These are phyloP conservation scores for Sclerurus mexicanus DNA, from an alignment of 2,113 vertebrate species.

Conservation along the genomic window DNA sequence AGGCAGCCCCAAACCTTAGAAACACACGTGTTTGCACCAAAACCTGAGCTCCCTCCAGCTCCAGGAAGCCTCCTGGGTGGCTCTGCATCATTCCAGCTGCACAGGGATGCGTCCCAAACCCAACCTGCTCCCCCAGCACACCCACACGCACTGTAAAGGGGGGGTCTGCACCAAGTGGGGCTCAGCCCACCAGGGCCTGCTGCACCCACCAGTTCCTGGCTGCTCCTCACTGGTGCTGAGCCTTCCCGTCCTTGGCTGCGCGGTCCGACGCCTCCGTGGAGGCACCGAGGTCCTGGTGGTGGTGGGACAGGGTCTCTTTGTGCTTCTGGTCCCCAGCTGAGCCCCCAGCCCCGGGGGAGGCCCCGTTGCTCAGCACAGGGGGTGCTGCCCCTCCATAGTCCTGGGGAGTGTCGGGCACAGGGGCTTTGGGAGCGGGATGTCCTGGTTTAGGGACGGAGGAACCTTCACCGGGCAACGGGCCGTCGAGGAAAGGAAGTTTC, in stretches of 20 bases:
- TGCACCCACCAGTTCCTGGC: neutral
- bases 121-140: neutral
- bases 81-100: neutral
- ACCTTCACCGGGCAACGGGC: slow-evolving; percentile 20
- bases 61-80: neutral
- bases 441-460: neutral
- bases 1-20: neutral
- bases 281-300: neutral
- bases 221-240: neutral
- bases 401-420: neutral
- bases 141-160: neutral
- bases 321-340: neutral
- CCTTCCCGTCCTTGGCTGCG: neutral
- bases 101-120: neutral
- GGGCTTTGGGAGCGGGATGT: neutral
- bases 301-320: neutral
- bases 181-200: neutral
- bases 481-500: slow-evolving; percentile 62
- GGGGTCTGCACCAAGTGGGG: neutral
- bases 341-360: neutral
- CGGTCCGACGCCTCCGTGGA: rapidly evolving
- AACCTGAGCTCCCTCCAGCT: neutral
- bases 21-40: neutral
- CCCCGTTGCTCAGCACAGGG: slow-evolving; percentile 40
- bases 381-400: neutral